Evolutionary conservation across 2,888 invertebrate genomes (phyloP), one percentile per base, ranked within the genome.

Genomic region (Drosophila percnosoma): DNA sequence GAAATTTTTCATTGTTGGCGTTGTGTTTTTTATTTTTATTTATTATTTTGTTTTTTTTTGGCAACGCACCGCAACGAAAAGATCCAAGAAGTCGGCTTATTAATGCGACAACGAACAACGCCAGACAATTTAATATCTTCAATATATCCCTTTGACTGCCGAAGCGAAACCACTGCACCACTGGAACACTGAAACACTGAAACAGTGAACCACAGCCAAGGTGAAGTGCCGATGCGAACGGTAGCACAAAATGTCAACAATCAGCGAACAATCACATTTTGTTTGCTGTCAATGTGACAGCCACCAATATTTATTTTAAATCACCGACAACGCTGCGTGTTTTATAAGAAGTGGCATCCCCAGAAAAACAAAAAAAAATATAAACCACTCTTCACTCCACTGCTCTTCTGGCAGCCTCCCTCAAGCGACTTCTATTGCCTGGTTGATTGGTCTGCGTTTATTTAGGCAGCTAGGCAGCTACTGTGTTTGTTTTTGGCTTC

Each of bases 261-360:
- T 87, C 87, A 87, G 64, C 80, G 87, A 90, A 90, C 88, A 90
- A 87, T 87, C 87, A 90, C 90, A 88, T 89, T 88, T 88, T 82
- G 86, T 81, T 83, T 76, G 85, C 87, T 91, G 90, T 89, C 91
- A 86, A 75, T 83, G 83, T 89, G 89, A 87, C 89, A 89, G 89
- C 74, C 79, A 90, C 75, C 90, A 89, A 89, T 89, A 91, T 89
- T 91, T 90, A 89, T 89, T 90, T 91, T 89, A 89, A 90, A 87
- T 87, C 90, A 89, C 77, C 88, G 70, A 65, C 75, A 65, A 65
- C 69, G 64, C 73, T 65, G 63, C 68, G 70, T 74, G 66, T 60
- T 66, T 76, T 80, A 65, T 67, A 78, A 81, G 78, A 81, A 81
- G 54, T 78, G 65, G 24, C 57, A 64, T 48, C 66, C 59, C 64